Evolutionary conservation across 2,888 invertebrate species (phyloP), one percentile per base, ranked within the genome.

Genomic region (Cephus runcator): DNA sequence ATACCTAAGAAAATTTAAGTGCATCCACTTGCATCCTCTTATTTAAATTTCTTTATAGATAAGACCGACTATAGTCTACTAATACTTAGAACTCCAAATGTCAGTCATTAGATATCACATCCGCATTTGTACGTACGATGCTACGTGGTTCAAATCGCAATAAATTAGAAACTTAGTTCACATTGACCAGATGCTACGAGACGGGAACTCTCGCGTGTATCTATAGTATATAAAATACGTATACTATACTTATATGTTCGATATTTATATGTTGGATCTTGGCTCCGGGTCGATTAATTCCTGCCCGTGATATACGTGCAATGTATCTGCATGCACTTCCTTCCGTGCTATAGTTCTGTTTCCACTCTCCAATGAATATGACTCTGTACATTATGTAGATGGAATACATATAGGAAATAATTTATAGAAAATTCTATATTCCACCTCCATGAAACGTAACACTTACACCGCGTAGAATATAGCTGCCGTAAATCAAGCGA

Each of bases 141-240:
- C n/a, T 77, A 30, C 40, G 71, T 35, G 68, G 15, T 36, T 71
- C 3, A 69, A 77, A 73, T 75, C 69, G 9, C 76, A 73, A 80
- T 77, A 77, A 80, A 79, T 79, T 77, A 79, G 76, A 76, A 79
- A 79, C 34, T 69, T 33, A 23, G 23, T 56, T 56, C 56, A 56
- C 56, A 23, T 56, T 56, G 23, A 23, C 56, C 56, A 56, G 56
- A 56, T 56, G 56, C 23, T 56, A 56, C 56, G 56, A 23, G 9
- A 56, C 56, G 56, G 23, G 56, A 56, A 56, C 9, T 56, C 56
- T 56, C 56, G 23, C 23, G 23, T 23, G 56, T 56, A 56, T 23
- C 56, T 56, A 9, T 23, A 23, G 23, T 56, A 56, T 56, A 56
- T 23, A 56, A 56, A 56, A 56, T 56, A 56, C 23, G 15, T 23